Percentiles rank a stretch among this genome's conserved stretches.
These are phyloP conservation scores for Dorcus hopei DNA, from an alignment of 2,888 invertebrate species.

Conservation along the genomic window DNA sequence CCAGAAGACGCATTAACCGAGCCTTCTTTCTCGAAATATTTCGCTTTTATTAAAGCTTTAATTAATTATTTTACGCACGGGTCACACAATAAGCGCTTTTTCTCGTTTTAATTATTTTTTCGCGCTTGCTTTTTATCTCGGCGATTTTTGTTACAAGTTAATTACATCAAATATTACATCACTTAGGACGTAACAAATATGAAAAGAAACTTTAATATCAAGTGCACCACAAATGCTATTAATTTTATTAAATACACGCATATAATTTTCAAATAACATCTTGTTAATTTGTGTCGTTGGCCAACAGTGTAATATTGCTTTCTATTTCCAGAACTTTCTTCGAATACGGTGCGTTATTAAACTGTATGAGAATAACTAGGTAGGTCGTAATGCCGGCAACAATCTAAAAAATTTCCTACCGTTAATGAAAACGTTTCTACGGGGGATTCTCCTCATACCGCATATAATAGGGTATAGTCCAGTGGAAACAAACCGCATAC, in stretches of 20 bases:
- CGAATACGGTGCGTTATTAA: conserved; percentile 22
- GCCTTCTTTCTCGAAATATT: too few relatives aligned
- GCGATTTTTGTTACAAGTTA: too few relatives aligned
- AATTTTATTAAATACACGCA: not conserved
- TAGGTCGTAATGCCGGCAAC: conserved; percentile 39
- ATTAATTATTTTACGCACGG: too few relatives aligned
- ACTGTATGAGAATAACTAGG: conserved; percentile 37
- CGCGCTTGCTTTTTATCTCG: too few relatives aligned
- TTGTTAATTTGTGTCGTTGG: not conserved
- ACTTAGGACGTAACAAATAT: not conserved
- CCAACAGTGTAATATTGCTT: too few relatives aligned
- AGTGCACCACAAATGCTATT: not conserved
- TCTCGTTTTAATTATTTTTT: too few relatives aligned
- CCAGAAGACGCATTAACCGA: too few relatives aligned
- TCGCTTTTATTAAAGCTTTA: too few relatives aligned
- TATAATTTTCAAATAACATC: not conserved
- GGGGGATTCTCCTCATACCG: conserved; percentile 24
- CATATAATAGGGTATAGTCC: conserved; percentile 37
- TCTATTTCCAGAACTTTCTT: not conserved
- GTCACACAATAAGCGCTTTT: too few relatives aligned
- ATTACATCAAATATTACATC: too few relatives aligned
- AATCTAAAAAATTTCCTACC: conserved; percentile 30
- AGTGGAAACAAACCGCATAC: conserved; percentile 39
- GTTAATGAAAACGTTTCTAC: not conserved
- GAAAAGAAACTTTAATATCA: not conserved